Percentiles rank a stretch among this genome's conserved stretches.
Conservation (phyloP, 2,113 vertebrate genomes). For the Pelecanus crispus region DNA sequence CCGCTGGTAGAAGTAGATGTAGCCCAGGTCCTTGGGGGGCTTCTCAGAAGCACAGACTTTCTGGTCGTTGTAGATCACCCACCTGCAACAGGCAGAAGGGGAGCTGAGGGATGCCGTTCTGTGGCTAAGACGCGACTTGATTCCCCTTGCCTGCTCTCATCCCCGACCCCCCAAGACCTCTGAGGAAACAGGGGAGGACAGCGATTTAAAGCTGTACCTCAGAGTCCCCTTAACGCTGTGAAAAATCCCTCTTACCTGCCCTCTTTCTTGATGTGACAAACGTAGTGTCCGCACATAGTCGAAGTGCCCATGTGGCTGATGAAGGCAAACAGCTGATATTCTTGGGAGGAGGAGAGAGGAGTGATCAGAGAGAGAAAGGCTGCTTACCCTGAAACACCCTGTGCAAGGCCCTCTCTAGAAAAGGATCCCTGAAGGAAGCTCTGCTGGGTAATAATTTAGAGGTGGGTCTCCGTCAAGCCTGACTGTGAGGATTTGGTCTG, state of each 20-base stretch:
- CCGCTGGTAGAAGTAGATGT: conserved; percentile 97
- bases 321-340: conserved; percentile 97
- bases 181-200: neutral
- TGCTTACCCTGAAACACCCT: neutral
- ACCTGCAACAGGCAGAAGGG: conserved; percentile 68
- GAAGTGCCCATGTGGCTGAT: conserved; percentile 99
- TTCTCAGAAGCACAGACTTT: conserved; percentile 99
- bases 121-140: fast-evolving
- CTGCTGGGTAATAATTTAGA: neutral
- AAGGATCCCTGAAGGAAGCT: neutral
- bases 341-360: conserved; percentile 61
- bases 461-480: neutral
- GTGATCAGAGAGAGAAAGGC: neutral
- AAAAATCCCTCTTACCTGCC: conserved; percentile 81
- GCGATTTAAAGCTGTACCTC: neutral
- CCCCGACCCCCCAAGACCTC: neutral
- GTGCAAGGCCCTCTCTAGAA: neutral
- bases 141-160: neutral
- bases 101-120: neutral
- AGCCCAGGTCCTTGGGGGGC: conserved; percentile 97
- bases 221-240: neutral
- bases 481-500: neutral
- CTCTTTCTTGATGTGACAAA: conserved; percentile 99
- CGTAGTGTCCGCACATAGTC: conserved; percentile 98
- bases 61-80: conserved; percentile 99